These are phyloP conservation scores for Petromus typicus DNA, from an alignment of 2,113 vertebrate genomes.

Conservation along the genomic window DNA sequence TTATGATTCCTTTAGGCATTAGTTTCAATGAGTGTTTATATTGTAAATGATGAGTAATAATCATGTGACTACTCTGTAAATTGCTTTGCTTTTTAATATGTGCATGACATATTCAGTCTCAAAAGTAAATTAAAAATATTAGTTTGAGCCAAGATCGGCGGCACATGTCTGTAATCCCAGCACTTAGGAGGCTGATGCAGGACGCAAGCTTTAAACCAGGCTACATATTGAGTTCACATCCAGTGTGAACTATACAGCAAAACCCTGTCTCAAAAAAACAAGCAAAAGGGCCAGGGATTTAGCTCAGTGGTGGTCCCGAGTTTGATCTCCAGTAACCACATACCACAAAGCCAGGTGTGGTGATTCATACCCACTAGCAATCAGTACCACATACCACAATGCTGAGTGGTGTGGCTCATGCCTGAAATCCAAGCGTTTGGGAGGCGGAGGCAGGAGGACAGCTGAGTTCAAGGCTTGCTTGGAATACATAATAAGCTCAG, in stretches of 20 bases:
- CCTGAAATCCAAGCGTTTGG: too few species aligned
- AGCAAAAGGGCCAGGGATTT: background rate
- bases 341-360: too few species aligned
- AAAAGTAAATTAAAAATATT: background rate
- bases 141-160: background rate
- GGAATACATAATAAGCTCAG: too few species aligned
- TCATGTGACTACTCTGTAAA: background rate
- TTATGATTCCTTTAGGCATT: background rate
- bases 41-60: conserved; percentile 7
- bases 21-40: background rate
- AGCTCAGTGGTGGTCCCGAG: too few species aligned
- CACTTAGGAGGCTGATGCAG: background rate
- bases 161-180: background rate
- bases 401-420: too few species aligned
- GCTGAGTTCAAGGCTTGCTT: too few species aligned
- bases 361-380: too few species aligned
- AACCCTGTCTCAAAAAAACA: background rate
- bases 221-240: background rate
- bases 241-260: background rate
- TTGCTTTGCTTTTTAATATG: background rate
- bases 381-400: too few species aligned
- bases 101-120: background rate
- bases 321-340: too few species aligned
- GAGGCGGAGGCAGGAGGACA: too few species aligned
- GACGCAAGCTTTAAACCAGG: background rate